Conservation (phyloP, 2,888 invertebrate genomes). For the Microplitis manilae region DNA sequence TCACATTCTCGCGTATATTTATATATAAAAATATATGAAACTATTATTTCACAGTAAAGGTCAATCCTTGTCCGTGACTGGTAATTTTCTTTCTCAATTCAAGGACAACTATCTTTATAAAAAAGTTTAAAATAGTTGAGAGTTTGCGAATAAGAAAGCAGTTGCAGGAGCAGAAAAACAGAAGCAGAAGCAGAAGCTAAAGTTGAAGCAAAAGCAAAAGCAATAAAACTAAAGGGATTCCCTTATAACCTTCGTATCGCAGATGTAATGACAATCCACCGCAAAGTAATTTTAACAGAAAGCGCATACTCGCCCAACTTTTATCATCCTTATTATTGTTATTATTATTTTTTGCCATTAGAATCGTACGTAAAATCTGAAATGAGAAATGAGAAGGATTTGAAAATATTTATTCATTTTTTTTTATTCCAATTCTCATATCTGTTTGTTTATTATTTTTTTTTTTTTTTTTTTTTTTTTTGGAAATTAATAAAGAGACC, state of each 20-base stretch:
- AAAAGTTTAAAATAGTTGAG: too few species aligned
- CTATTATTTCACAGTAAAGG: too few species aligned
- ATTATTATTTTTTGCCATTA: conserved; percentile 38
- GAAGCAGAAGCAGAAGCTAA: conserved; percentile 12
- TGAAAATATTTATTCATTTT: too few species aligned
- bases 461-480: too few species aligned
- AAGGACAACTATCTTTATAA: too few species aligned
- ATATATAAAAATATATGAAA: too few species aligned
- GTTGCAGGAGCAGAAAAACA: conserved; percentile 37
- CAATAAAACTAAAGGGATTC: conserved; percentile 17
- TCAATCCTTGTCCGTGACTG: too few species aligned
- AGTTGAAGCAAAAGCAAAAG: conserved; percentile 42
- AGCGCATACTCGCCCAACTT: conserved; percentile 47
- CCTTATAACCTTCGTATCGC: conserved; percentile 56
- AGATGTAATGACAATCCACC: conserved; percentile 56
- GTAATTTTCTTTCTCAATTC: too few species aligned
- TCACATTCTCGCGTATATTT: too few species aligned
- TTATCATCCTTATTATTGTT: conserved; percentile 41
- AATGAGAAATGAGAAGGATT: neutral
- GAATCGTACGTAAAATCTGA: conserved; percentile 51
- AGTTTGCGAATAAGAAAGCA: conserved; percentile 26
- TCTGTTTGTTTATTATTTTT: too few species aligned
- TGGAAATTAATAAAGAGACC: too few species aligned
- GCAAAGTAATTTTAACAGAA: conserved; percentile 55
- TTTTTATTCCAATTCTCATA: too few species aligned